Base-by-base conservation (phyloP, 2,113 vertebrate species). In the Bos indicus region DNA sequence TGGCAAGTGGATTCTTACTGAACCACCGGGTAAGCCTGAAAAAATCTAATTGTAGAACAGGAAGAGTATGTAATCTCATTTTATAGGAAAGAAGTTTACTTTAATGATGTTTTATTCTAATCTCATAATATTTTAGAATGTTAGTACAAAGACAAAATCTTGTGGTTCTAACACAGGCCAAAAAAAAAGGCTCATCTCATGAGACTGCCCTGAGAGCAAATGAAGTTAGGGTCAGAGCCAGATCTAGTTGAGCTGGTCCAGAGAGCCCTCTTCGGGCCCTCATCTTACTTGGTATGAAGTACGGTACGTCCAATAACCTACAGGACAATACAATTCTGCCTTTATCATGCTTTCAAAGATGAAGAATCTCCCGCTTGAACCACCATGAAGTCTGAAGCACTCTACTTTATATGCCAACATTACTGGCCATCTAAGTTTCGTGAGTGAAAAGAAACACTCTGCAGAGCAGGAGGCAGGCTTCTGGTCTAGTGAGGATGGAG, bases 271-370 rank as follows among this genome's bases (percentile, higher is more conserved):
- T 36, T 1, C 0, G 9, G 62, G 46, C 6, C 82, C 26, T 91
- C 26, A 8, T 26, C 21, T 56, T 15, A 33, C 57, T 62, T 43
- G 51, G 40, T 28, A 40, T 21, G 26, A 84, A 74, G 46, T 46
- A 26, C 0, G 0, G 2, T 17, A 43, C 10, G 1, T 48, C 12
- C 17, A 12, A 23, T 36, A 16, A 33, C 28, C 87, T 51, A 12
- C 8, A 33, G n/a, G 71, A 56, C 56, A 26, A 81, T 30, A 51
- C 30, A 13, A 7, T 6, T 90, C 52, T 43, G 28, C 2, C 84
- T 64, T 88, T 93, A 88, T 94, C 26, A 15, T 36, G 51, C n/a
- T 88, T 71, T 90, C 23, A 28, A 26, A 64, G 21, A 14, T 52
- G 46, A 64, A 74, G 6, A 23, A 0, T n/a, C 78, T 14, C 12